These are phyloP conservation scores for Cheirogaleus major DNA, from an alignment of 2,797 vertebrate species.

Conservation along the genomic window DNA sequence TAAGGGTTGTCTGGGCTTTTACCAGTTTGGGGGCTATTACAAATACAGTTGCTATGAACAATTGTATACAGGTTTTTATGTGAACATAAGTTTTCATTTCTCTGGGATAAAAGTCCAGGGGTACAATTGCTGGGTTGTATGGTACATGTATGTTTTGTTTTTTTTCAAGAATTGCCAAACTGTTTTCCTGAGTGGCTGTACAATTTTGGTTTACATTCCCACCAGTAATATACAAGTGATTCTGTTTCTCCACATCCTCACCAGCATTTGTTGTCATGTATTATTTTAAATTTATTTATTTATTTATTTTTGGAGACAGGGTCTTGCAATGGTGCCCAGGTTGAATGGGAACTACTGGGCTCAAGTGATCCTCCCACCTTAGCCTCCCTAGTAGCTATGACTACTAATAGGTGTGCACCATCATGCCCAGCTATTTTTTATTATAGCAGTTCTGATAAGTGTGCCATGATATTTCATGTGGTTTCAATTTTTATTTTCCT, in stretches of 20 bases:
- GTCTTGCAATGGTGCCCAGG: neutral
- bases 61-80: neutral
- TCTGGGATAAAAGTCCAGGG: neutral
- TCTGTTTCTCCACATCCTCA: neutral
- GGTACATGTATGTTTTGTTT: neutral
- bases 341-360: neutral
- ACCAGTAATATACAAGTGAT: neutral
- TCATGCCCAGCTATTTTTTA: neutral
- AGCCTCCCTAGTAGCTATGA: neutral
- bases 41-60: neutral
- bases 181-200: neutral
- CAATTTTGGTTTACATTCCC: neutral
- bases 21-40: neutral
- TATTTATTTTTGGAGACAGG: neutral
- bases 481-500: neutral
- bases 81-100: neutral
- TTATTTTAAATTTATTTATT: neutral
- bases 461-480: neutral
- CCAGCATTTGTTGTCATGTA: neutral
- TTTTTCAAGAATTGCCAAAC: neutral
- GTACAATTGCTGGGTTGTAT: neutral
- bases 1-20: neutral
- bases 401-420: neutral
- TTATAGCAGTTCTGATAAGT: neutral
- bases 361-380: neutral